Evolutionary conservation across 2,797 vertebrate genomes (phyloP).

Genomic region (Antrozous pallidus): DNA sequence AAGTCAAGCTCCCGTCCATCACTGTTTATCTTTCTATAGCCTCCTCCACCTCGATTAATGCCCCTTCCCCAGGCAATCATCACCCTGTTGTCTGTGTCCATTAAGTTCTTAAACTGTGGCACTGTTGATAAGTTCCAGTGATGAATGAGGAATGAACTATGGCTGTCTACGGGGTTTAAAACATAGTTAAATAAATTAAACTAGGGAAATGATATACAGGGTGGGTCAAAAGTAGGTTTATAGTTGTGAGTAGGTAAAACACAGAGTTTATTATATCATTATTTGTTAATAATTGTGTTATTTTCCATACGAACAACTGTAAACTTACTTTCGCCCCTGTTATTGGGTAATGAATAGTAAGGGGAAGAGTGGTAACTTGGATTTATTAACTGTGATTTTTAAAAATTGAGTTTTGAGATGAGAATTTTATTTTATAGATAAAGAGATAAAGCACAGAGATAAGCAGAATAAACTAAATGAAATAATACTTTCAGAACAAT

Average conservation of each 20-base stretch:
- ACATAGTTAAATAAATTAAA: background rate
- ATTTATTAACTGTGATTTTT: conserved; percentile 25
- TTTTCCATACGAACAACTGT: background rate
- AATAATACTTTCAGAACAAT: background rate
- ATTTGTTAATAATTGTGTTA: background rate
- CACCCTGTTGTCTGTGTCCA: background rate
- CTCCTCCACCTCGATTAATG: background rate
- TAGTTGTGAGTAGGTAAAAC: background rate
- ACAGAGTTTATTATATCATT: background rate
- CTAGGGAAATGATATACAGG: background rate
- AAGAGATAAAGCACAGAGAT: background rate
- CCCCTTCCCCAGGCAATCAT: background rate
- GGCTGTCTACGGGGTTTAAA: background rate
- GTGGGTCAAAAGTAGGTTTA: background rate
- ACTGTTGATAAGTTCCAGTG: background rate
- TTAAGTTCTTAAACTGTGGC: background rate
- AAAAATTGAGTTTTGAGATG: background rate
- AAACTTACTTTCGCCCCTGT: background rate
- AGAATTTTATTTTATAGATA: background rate
- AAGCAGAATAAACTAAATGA: background rate
- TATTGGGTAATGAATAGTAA: background rate
- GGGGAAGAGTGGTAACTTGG: background rate
- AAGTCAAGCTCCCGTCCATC: background rate
- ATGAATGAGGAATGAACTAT: background rate
- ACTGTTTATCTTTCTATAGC: background rate